Evolutionary conservation across 2,113 vertebrate genomes (phyloP), one percentile per base, ranked within the genome.

Genomic region (Caranx melampygus): DNA sequence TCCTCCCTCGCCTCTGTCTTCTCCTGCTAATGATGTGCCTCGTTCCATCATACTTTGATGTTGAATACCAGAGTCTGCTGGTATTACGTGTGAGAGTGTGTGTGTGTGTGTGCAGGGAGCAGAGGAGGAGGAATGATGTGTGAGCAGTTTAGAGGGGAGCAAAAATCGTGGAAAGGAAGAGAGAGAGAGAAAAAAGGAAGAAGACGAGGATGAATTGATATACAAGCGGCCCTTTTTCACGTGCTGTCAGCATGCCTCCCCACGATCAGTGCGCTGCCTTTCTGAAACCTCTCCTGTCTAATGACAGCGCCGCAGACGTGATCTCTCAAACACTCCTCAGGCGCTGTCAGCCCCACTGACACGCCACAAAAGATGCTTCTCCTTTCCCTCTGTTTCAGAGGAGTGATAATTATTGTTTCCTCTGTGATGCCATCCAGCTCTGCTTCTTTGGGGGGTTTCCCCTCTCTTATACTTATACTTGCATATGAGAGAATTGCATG

Each of bases 41-140:
- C 79, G 45, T 85, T 91, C 80, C 86, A 74, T 83, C 76, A 47
- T 5, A 35, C 92, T 94, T 95, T 94, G 92, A 94, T 94, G 91
- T 91, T 14, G 84, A 92, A 79, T 89, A 78, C 37, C 81, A 58
- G 69, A 59, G 68, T 69, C 42, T 44, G 55, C 55, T 54, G 20
- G 45, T 37, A 13, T 40, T 34, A 16, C 54, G 66, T 40, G 63
- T 31, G 47, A 35, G 37, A 60, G 54, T 49, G 69, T 52, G 64
- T 18, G 33, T 42, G 35, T 60, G 60, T 58, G 51, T 66, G 74
- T 57, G 68, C 37, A 65, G 62, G 58, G 66, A 58, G 62, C 14
- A 9, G 18, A 40, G 67, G 18, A 70, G 57, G 52, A 61, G 67
- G 63, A 73, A 64, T 83, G 49, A 65, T 59, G 75, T 79, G 61